Evolutionary conservation across 2,113 vertebrate species (phyloP), one percentile per base, ranked within the genome.

Genomic region (Cinclus mexicanus): DNA sequence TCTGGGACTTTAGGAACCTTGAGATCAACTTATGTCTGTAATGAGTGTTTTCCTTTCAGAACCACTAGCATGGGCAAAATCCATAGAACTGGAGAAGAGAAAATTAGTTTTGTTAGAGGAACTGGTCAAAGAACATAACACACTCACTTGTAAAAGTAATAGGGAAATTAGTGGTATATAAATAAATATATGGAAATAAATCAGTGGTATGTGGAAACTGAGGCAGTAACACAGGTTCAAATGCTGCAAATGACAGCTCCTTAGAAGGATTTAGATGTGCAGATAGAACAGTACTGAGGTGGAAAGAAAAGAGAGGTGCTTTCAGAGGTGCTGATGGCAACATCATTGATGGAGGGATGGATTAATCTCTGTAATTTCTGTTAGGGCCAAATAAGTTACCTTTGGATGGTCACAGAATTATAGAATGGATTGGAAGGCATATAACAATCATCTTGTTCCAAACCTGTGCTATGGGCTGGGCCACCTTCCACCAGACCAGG

Each of bases 401-500:
- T 47, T 12, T 31, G 71, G 4, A 33, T 31, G 33, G 6, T 50
- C 13, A 57, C 3, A 37, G 12, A 42, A 42, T 42, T 41, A 28
- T 15, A 41, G 14, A 61, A 55, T 18, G 8, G 5, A 14, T 49
- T 69, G 41, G 70, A 47, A 69, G 12, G 16, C 25, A 19, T 18
- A 69, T 31, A 49, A 61, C 61, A 21, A 5, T 63, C 5, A 19
- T 23, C 5, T 46, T 3, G 1, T 41, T 69, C n/a, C 35, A 68
- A 57, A 2, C 11, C 10, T 5, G 4, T 39, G 39, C 12, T 7
- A 2, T n/a, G 53, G 9, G 20, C 16, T 5, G 53, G 39, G n/a
- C n/a, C 46, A 46, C 13, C 10, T 69, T 47, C 8, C 14, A 69
- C 21, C 0, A 22, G 0, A 0, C 20, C 39, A 25, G 13, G 33